Conservation (phyloP, 2,113 vertebrate genomes). For the Scortum barcoo region DNA sequence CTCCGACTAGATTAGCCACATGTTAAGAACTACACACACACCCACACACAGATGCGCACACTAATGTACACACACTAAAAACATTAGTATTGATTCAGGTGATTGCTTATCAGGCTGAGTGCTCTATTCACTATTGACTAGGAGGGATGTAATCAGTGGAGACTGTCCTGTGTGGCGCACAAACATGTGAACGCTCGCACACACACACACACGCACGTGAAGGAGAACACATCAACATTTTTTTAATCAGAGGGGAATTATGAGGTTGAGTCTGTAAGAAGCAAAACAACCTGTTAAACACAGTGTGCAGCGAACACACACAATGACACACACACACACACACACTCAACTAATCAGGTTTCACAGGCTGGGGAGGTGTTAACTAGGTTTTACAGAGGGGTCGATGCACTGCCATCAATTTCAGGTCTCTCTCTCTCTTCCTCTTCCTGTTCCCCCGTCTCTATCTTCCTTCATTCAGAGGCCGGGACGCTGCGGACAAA, state of each 20-base stretch:
- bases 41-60: conserved; percentile 45
- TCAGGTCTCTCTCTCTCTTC: conserved; percentile 49
- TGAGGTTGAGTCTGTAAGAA: conserved; percentile 42
- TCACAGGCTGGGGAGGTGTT: conserved; percentile 76
- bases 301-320: conserved; percentile 32
- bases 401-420: conserved; percentile 80
- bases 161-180: conserved; percentile 43
- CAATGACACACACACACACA: conserved; percentile 54
- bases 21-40: conserved; percentile 50
- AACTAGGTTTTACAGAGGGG: conserved; percentile 77
- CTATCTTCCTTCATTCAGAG: conserved; percentile 44
- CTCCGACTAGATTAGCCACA: conserved; percentile 79
- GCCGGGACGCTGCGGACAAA: conserved; percentile 45
- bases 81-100: conserved; percentile 87
- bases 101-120: conserved; percentile 87
- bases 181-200: too few species aligned
- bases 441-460: conserved; percentile 27
- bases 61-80: conserved; percentile 74
- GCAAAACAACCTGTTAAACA: conserved; percentile 67
- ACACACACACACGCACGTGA: conserved; percentile 23
- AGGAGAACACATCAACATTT: conserved; percentile 46
- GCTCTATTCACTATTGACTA: conserved; percentile 85
- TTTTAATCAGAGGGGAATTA: conserved; percentile 71
- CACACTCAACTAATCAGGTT: conserved; percentile 75
- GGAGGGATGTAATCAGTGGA: conserved; percentile 79